These are phyloP conservation scores for Oceanodroma tethys DNA, from an alignment of 2,113 vertebrate genomes.

Conservation along the genomic window DNA sequence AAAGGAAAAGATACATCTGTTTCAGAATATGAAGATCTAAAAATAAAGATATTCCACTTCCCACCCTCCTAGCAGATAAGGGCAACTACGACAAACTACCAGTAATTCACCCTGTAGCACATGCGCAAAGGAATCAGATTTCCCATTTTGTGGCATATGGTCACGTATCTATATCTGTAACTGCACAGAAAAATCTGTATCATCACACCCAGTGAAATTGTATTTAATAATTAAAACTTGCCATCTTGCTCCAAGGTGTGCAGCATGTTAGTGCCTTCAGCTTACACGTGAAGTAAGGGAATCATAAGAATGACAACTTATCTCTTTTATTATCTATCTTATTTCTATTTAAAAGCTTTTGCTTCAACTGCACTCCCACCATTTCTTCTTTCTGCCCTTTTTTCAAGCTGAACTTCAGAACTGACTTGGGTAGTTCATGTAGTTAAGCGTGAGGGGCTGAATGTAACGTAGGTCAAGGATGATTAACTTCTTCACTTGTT, in stretches of 20 bases:
- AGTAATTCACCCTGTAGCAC: background rate
- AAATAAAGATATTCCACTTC: background rate
- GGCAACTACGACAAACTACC: background rate
- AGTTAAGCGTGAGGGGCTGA: background rate
- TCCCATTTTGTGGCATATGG: background rate
- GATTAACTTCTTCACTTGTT: background rate
- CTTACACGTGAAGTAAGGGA: background rate
- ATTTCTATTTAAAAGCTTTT: background rate
- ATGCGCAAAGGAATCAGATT: background rate
- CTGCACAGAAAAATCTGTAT: background rate
- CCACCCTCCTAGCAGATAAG: background rate
- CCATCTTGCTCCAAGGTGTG: background rate
- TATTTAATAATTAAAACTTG: background rate
- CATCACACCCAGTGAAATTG: background rate
- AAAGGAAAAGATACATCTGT: background rate
- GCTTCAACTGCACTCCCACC: background rate
- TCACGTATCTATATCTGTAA: background rate
- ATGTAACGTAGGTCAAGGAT: background rate
- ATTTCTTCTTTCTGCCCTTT: background rate
- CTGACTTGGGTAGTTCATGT: background rate
- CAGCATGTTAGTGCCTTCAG: background rate
- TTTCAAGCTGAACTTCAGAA: background rate
- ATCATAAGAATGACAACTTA: background rate
- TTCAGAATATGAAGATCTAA: background rate
- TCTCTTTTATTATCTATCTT: background rate